Conservation (phyloP, 2,888 invertebrate species). For the Sphaerophoria rueppellii region DNA sequence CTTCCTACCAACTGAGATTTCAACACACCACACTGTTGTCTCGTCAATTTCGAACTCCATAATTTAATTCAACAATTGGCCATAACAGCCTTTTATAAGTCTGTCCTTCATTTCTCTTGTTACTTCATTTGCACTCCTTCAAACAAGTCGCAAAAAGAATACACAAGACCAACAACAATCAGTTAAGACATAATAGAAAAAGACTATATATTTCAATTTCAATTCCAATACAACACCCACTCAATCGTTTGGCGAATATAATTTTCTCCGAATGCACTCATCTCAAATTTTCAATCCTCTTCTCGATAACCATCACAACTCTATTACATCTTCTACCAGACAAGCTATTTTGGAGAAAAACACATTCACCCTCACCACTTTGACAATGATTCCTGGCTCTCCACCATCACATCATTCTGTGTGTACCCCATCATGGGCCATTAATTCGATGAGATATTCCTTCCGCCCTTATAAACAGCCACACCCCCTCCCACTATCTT, state of each 20-base stretch:
- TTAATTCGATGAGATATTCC: slow-evolving; percentile 44
- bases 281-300: slow-evolving; percentile 62
- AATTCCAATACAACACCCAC: slow-evolving; percentile 36
- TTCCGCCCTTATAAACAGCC: not conserved
- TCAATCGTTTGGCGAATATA: slow-evolving; percentile 49
- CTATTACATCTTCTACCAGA: slow-evolving; percentile 30
- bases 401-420: slow-evolving; percentile 6
- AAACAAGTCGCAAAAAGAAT: not conserved
- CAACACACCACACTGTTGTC: too few relatives aligned
- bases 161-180: not conserved
- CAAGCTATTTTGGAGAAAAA: slow-evolving; percentile 36
- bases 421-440: slow-evolving; percentile 40
- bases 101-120: too few relatives aligned
- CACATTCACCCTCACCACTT: not conserved
- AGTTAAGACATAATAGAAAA: slow-evolving; percentile 7
- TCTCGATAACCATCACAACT: slow-evolving; percentile 61
- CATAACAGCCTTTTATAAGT: too few relatives aligned
- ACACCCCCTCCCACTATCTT: slow-evolving; percentile 1
- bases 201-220: slow-evolving; percentile 30
- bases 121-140: too few relatives aligned
- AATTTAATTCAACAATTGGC: too few relatives aligned
- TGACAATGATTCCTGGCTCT: not conserved
- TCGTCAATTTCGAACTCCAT: too few relatives aligned
- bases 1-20: too few relatives aligned
- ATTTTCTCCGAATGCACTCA: slow-evolving; percentile 45